These are phyloP conservation scores for Cardiocondyla obscurior DNA, from an alignment of 1,140 invertebrate genomes.

Conservation along the genomic window DNA sequence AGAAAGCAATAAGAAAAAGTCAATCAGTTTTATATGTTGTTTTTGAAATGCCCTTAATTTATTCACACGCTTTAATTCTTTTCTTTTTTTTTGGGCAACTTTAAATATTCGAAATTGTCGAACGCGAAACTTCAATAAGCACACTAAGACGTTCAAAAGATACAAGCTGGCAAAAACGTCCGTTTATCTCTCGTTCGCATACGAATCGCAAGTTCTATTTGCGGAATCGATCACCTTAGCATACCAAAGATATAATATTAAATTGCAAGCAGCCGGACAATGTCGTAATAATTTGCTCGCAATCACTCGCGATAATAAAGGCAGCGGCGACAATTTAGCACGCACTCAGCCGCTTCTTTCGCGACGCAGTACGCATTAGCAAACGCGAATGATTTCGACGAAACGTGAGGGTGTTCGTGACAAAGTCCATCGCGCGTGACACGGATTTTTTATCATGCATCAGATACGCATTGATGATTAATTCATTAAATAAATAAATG, in stretches of 20 bases:
- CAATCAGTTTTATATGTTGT: too few relatives aligned
- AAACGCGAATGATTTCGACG: conserved; percentile 6
- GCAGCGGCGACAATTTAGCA: conserved; percentile 13
- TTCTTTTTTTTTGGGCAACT: not conserved
- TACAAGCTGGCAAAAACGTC: not conserved
- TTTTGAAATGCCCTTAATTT: too few relatives aligned
- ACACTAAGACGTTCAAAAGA: not conserved
- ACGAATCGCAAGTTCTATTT: not conserved
- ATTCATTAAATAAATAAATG: conserved; percentile 38
- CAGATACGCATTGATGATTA: not conserved
- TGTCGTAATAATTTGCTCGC: not conserved
- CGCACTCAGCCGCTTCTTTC: not conserved
- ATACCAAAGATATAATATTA: not conserved
- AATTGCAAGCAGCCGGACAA: not conserved
- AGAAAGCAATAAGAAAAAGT: too few relatives aligned
- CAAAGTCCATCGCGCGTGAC: conserved; percentile 3
- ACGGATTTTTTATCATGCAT: not conserved
- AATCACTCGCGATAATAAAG: not conserved
- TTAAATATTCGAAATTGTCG: not conserved
- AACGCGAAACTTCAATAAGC: not conserved
- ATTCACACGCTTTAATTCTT: too few relatives aligned
- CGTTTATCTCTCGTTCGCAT: not conserved
- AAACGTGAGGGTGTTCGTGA: conserved; percentile 32
- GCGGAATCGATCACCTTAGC: not conserved
- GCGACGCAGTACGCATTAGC: not conserved